These are phyloP conservation scores for Ophonus ardosiacus DNA, from an alignment of 2,888 invertebrate species.

Conservation along the genomic window DNA sequence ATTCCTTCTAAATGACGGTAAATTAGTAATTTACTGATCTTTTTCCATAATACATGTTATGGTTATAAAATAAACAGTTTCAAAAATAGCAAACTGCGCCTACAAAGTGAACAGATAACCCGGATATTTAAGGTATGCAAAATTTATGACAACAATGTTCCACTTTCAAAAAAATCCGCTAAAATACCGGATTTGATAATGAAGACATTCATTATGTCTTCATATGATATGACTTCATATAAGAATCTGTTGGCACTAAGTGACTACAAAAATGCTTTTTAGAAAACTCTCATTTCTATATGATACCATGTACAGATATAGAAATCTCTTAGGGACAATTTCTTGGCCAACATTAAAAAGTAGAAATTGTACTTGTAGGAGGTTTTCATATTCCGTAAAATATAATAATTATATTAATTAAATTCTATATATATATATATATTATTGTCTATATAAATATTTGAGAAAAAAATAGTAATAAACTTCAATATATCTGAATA, in stretches of 20 bases:
- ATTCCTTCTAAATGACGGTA: neutral
- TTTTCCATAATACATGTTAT: neutral
- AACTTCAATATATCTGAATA: too few relatives aligned
- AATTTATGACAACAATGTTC: constrained; percentile 16
- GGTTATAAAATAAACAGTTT: constrained; percentile 17
- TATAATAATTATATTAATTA: too few relatives aligned
- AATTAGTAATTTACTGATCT: neutral
- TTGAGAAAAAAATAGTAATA: too few relatives aligned
- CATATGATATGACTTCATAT: neutral
- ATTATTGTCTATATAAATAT: too few relatives aligned
- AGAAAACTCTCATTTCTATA: constrained; percentile 1
- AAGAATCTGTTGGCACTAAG: neutral
- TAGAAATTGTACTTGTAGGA: neutral
- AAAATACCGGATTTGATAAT: constrained; percentile 12
- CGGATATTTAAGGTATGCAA: constrained; percentile 8
- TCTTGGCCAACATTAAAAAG: neutral
- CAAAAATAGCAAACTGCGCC: constrained; percentile 16
- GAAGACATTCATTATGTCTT: constrained; percentile 3
- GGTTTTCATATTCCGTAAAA: too few relatives aligned
- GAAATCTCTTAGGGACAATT: neutral
- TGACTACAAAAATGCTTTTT: neutral
- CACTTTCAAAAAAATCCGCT: constrained; percentile 21
- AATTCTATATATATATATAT: too few relatives aligned
- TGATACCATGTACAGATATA: neutral
- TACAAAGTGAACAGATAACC: neutral